Conservation (phyloP, 1,140 invertebrate genomes). For the Samia ricini region DNA sequence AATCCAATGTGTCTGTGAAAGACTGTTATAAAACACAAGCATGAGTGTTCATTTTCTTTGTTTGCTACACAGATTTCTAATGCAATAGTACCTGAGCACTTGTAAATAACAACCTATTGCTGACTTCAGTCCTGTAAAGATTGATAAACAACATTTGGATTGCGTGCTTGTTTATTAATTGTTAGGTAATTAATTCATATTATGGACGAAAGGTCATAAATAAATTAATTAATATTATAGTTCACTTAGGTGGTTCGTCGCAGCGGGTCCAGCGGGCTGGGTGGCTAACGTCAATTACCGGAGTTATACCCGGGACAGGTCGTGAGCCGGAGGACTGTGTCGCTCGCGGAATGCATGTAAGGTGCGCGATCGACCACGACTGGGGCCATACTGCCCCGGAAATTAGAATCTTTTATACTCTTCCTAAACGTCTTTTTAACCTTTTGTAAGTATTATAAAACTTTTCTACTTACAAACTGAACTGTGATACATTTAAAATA, state of each 20-base stretch:
- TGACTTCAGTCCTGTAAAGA: not conserved
- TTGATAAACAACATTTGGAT: too few species aligned
- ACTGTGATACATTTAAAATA: too few species aligned
- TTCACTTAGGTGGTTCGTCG: not conserved
- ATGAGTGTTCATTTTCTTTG: too few species aligned
- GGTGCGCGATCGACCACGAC: constrained; percentile 9
- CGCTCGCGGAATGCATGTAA: constrained; percentile 35
- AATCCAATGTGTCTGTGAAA: too few species aligned
- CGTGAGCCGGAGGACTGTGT: constrained; percentile 42
- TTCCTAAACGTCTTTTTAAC: too few species aligned
- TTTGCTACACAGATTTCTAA: too few species aligned
- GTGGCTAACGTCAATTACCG: constrained; percentile 67
- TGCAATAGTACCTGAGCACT: not conserved
- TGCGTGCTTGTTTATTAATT: too few species aligned
- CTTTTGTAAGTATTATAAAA: too few species aligned
- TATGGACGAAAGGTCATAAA: not conserved
- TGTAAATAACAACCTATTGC: not conserved
- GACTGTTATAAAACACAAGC: too few species aligned
- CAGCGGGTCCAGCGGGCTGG: constrained; percentile 35
- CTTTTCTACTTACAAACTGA: too few species aligned
- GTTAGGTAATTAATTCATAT: not conserved
- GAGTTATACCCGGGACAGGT: constrained; percentile 63
- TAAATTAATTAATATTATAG: not conserved
- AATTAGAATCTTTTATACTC: not conserved
- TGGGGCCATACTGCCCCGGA: not conserved